Percentiles rank a stretch among this genome's conserved stretches.
These are phyloP conservation scores for Numenius phaeopus DNA, from an alignment of 2,797 vertebrate species.

Conservation along the genomic window DNA sequence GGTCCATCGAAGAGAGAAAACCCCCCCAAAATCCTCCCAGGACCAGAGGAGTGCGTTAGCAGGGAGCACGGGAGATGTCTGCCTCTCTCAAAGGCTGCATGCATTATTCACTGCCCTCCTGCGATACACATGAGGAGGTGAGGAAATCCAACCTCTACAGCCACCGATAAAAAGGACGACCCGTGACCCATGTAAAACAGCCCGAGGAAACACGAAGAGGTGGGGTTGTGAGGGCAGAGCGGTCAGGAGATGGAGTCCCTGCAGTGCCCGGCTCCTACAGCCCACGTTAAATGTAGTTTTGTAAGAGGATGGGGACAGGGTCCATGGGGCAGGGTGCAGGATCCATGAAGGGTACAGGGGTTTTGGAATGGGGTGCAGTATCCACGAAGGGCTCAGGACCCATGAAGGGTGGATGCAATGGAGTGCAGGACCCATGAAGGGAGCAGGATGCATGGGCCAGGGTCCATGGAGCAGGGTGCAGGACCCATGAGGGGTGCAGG, in stretches of 20 bases:
- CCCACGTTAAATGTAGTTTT: fast-evolving
- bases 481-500: not conserved
- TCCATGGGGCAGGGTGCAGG: not conserved
- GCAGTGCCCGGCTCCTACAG: not conserved
- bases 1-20: not conserved
- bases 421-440: too few relatives aligned
- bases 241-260: fast-evolving
- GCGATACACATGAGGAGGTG: not conserved
- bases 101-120: not conserved
- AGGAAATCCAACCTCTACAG: not conserved
- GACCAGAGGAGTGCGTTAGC: not conserved
- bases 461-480: not conserved
- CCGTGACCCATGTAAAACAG: not conserved
- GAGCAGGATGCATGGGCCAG: too few relatives aligned
- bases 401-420: not conserved
- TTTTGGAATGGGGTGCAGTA: not conserved
- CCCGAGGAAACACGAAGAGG: fast-evolving
- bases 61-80: not conserved
- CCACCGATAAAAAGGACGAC: fast-evolving
- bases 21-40: too few relatives aligned
- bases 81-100: not conserved
- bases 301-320: not conserved
- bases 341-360: not conserved
- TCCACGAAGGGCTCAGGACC: too few relatives aligned
- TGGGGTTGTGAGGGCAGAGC: not conserved